Percentiles rank a stretch among this genome's conserved stretches.
Conservation (phyloP, 2,113 vertebrate genomes). For the Petaurus breviceps region DNA sequence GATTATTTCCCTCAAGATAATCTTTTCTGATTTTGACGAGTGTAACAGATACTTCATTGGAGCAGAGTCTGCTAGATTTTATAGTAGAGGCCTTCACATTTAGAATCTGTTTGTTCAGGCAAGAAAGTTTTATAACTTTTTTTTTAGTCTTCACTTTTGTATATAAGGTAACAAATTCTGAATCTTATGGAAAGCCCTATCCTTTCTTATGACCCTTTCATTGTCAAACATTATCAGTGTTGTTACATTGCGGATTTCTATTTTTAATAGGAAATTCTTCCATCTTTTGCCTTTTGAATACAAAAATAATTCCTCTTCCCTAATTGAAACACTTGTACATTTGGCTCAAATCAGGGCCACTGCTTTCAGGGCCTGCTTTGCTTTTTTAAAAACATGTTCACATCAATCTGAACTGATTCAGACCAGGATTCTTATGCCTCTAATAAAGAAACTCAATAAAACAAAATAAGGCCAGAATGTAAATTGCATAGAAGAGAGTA, state of each 20-base stretch:
- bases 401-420: background rate
- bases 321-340: background rate
- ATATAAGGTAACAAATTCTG: background rate
- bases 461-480: background rate
- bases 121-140: background rate
- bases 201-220: background rate
- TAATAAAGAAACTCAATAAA: background rate
- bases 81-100: background rate
- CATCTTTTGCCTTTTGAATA: background rate
- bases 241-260: background rate
- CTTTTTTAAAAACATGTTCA: background rate
- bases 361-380: background rate
- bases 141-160: background rate
- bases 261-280: background rate
- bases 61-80: background rate
- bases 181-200: background rate
- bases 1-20: no score
- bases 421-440: background rate
- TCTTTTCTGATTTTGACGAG: background rate
- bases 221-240: background rate
- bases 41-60: background rate
- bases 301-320: background rate
- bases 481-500: background rate
- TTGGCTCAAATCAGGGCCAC: background rate
- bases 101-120: no score